Base-by-base conservation (phyloP, 2,113 vertebrate species). In the Tachysurus vachellii region DNA sequence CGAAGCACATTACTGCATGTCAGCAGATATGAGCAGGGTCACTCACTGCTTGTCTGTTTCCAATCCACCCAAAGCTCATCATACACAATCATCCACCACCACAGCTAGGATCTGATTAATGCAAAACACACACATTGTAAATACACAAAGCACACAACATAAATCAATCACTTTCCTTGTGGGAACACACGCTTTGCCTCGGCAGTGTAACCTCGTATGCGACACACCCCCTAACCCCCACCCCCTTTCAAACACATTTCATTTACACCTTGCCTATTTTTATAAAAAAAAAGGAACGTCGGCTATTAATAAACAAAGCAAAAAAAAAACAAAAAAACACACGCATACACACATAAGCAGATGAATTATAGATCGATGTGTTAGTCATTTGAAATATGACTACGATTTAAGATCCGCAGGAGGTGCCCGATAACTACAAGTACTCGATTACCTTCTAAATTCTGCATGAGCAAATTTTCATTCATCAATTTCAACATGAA, bases 51-150 rank as follows among this genome's bases (percentile, higher is more conserved):
- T 17, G 44, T 28, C 66, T 66, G 54, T 50, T 53, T 80, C 84
- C 85, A 81, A 88, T 86, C 64, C 50, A 66, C 61, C 21, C 44
- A 83, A 73, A 23, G 21, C 82, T 88, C 89, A 57, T 26, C 80
- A 84, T 87, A 64, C 85, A 79, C 89, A 79, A 79, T 76, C 77
- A 82, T 50, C 85, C 86, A 6, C 85, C 87, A 90, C 64, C 59
- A 44, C 71, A 82, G 77, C 62, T 56, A 19, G 42, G 36, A 53
- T 64, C 70, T 23, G 21, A 21, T 75, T 77, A 71, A 86, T 71
- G 83, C 28, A 86, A 44, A 64, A 54, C 83, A 57, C 70, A 73
- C 76, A 53, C 79, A 82, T 57, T 8, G 6, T 56, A 73, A 16
- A 5, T 28, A 73, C 66, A 85, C 64, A 81, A 73, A 36, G 59